phyloP scores from a whole-genome alignment of 1,140 invertebrate genomes.

The Hormaphis cornu region DNA sequence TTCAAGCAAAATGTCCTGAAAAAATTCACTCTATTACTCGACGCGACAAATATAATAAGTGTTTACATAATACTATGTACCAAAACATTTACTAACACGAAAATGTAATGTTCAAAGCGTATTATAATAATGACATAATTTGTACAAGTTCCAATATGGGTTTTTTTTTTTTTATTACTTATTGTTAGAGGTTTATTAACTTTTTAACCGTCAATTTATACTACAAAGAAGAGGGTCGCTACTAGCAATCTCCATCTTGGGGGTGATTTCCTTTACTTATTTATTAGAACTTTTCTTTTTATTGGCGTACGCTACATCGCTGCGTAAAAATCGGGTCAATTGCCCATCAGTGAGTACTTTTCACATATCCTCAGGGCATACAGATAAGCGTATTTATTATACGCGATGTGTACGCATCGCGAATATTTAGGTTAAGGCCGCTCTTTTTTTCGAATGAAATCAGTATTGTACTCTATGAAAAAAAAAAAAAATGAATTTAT shows the following conservation, averaged over 20 bases:
- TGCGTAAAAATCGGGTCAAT: constrained; percentile 18
- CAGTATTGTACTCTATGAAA: no score
- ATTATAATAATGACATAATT: no score
- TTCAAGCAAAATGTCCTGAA: no score
- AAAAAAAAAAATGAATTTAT: no score
- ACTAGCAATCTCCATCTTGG: constrained; percentile 17
- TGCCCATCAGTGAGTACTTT: constrained; percentile 23
- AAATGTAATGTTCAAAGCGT: no score
- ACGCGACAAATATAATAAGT: no score
- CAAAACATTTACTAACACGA: no score
- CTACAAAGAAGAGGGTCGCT: neutral
- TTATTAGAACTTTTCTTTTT: constrained; percentile 2
- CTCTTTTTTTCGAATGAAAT: no score
- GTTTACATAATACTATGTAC: no score
- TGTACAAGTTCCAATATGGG: neutral
- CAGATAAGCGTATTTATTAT: no score
- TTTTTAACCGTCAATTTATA: neutral
- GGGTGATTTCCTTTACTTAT: constrained; percentile 25
- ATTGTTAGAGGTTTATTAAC: neutral
- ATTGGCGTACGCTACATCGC: neutral
- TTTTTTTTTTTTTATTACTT: neutral
- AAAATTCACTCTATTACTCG: no score
- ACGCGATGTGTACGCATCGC: neutral
- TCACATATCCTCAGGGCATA: neutral
- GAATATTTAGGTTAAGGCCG: neutral